phyloP scores from a whole-genome alignment of 2,888 invertebrate species.

The Hemistola chrysoprasaria region DNA sequence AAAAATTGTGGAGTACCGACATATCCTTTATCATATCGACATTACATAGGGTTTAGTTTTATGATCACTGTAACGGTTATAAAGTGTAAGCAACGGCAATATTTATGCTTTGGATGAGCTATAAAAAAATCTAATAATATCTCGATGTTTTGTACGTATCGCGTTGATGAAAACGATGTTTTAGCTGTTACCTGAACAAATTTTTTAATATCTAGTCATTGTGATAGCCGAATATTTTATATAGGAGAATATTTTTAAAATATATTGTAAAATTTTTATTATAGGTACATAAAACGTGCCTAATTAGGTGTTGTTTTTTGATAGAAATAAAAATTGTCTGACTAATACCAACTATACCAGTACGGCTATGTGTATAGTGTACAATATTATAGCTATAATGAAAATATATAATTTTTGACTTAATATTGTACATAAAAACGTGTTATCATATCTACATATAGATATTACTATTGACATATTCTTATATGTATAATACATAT shows the following conservation, averaged over 20 bases:
- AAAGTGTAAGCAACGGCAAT: constrained; percentile 38
- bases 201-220: constrained; percentile 26
- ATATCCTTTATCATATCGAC: constrained; percentile 65
- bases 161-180: constrained; percentile 12
- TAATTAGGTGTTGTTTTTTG: too few species aligned
- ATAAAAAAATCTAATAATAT: constrained; percentile 44
- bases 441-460: too few species aligned
- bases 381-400: background rate
- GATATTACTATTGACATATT: too few species aligned
- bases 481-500: constrained; percentile 7
- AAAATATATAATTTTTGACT: constrained; percentile 4
- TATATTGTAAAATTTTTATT: too few species aligned
- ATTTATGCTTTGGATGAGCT: constrained; percentile 42
- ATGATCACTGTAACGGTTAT: constrained; percentile 42
- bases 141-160: constrained; percentile 19
- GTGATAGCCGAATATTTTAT: constrained; percentile 29
- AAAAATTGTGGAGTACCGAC: constrained; percentile 29
- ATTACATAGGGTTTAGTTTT: constrained; percentile 52
- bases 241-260: background rate
- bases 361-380: too few species aligned
- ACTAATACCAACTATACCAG: too few species aligned
- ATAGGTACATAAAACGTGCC: too few species aligned
- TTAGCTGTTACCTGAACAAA: constrained; percentile 17
- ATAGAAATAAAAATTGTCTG: too few species aligned
- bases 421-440: constrained; percentile 6